These are phyloP conservation scores for Xylocopa sonorina DNA, from an alignment of 1,140 invertebrate genomes.

Conservation along the genomic window DNA sequence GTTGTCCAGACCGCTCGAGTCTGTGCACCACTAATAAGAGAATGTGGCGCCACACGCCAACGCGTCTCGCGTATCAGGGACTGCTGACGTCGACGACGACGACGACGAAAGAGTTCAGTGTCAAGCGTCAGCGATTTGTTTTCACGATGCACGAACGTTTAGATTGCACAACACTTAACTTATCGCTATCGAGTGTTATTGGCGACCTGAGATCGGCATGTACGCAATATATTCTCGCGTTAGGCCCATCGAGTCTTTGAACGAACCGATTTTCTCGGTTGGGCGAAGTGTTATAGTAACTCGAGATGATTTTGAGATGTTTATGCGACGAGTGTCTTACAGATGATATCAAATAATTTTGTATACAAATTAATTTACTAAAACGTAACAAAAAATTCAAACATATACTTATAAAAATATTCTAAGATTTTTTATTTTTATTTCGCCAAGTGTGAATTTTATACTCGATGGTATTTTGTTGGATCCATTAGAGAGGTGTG, in stretches of 20 bases:
- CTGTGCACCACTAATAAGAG: not conserved
- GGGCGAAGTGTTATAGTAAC: too few relatives aligned
- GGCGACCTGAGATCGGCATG: constrained; percentile 20
- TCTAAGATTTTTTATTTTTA: too few relatives aligned
- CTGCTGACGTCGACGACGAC: not conserved
- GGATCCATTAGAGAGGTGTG: too few relatives aligned
- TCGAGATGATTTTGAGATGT: too few relatives aligned
- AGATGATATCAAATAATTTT: too few relatives aligned
- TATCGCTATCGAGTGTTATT: constrained; percentile 44
- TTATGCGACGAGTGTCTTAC: too few relatives aligned
- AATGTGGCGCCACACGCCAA: not conserved
- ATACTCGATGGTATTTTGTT: too few relatives aligned
- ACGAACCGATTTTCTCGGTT: constrained; percentile 18
- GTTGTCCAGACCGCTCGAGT: not conserved
- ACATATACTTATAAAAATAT: too few relatives aligned
- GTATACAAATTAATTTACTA: too few relatives aligned
- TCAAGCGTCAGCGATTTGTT: constrained; percentile 55
- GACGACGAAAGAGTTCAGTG: constrained; percentile 40
- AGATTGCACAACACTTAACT: constrained; percentile 43
- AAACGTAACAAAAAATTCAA: too few relatives aligned
- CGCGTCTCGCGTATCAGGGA: not conserved
- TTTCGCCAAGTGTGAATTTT: too few relatives aligned
- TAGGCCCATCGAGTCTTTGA: not conserved
- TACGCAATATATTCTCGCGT: constrained; percentile 22
- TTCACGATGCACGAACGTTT: constrained; percentile 24